phyloP scores from a whole-genome alignment of 2,888 invertebrate species.

The Heterodera filipjevi region DNA sequence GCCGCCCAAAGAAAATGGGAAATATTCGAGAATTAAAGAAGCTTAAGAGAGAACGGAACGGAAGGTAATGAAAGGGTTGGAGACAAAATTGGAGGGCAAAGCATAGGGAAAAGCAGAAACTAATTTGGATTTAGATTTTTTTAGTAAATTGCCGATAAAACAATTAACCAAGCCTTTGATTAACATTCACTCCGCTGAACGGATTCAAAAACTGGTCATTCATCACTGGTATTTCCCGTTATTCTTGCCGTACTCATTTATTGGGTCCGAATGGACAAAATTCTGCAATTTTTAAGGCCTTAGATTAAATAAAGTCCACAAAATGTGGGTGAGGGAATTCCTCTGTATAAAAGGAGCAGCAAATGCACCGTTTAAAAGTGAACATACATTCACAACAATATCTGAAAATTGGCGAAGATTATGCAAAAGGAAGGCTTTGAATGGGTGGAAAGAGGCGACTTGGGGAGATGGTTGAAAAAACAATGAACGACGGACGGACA shows the following conservation, averaged over 20 bases:
- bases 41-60: not conserved
- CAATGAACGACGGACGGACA: not conserved
- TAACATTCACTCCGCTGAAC: too few relatives aligned
- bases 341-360: too few relatives aligned
- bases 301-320: too few relatives aligned
- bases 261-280: too few relatives aligned
- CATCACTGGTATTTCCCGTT: too few relatives aligned
- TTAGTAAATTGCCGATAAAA: not conserved
- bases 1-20: not conserved
- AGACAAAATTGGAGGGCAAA: not conserved
- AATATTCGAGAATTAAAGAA: conserved; percentile 3
- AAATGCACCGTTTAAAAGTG: too few relatives aligned
- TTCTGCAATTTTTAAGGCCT: too few relatives aligned
- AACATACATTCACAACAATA: too few relatives aligned
- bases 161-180: too few relatives aligned
- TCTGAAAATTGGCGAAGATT: not conserved
- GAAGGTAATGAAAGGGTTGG: conserved; percentile 3
- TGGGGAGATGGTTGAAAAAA: not conserved
- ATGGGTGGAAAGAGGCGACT: not conserved
- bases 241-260: too few relatives aligned
- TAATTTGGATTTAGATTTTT: not conserved
- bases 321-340: too few relatives aligned
- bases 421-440: not conserved
- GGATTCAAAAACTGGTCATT: too few relatives aligned
- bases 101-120: not conserved